Percentiles rank a stretch among this genome's conserved stretches.
Evolutionary conservation across 2,113 vertebrate species (phyloP).

Genomic region (Natator depressus): DNA sequence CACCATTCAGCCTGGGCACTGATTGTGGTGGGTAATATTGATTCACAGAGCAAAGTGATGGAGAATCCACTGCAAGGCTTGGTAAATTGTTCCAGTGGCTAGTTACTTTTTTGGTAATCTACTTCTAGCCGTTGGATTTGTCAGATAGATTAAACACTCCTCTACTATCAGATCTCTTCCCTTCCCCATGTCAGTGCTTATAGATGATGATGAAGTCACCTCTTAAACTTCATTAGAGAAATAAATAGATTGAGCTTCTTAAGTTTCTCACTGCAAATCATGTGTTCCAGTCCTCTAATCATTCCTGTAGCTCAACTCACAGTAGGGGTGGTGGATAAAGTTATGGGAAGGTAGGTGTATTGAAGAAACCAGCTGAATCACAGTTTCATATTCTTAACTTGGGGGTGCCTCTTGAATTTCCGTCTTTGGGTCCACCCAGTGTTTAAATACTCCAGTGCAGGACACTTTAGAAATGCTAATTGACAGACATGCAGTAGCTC

Average conservation of each 20-base stretch:
- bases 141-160: no score
- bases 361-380: background rate
- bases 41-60: background rate
- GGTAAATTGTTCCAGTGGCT: no score
- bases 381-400: slow-evolving; percentile 2
- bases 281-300: background rate
- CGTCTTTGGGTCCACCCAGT: background rate
- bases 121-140: no score
- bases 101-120: no score
- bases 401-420: background rate
- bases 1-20: background rate
- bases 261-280: background rate
- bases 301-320: background rate
- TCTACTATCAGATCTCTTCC: no score
- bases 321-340: background rate
- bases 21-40: background rate
- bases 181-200: no score
- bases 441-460: background rate
- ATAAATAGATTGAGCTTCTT: background rate
- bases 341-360: background rate
- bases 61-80: no score
- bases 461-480: slow-evolving; percentile 35
- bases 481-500: background rate
- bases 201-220: no score
- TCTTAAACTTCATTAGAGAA: no score